Base-by-base conservation (phyloP, 2,888 invertebrate genomes). In the Hirtodrosophila duncani region DNA sequence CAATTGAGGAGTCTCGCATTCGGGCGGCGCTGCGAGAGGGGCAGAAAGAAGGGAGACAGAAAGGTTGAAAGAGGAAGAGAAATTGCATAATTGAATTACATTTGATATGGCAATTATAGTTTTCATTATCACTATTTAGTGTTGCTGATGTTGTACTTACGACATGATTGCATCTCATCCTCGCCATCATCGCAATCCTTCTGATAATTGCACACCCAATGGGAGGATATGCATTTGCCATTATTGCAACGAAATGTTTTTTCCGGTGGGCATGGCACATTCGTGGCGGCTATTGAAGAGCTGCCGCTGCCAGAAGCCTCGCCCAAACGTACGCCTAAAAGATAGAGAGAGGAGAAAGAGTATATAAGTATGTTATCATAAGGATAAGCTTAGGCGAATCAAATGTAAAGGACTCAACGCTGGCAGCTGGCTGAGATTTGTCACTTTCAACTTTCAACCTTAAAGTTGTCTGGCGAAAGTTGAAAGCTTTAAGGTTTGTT, bases 131-230 rank as follows among this genome's bases (percentile, higher is more conserved):
- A 8, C 20, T 55, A 42, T 52, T 55, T 34, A 33, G 34, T 38
- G 37, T 29, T 29, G 20, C 41, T 23, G 24, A 27, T 36, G 33
- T 34, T 39, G n/a, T 56, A 94, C 95, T 94, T 90, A 96, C 96
- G 93, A 87, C 96, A 97, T 49, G 93, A 90, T 85, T 95, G 95
- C 86, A 93, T 92, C 87, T 97, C 96, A 85, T 97, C 95, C 88
- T 95, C 95, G 36, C 94, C 96, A 84, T 93, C 94, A 67, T 95
- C 95, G 88, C 97, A 97, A 89, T 97, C 97, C 85, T 92, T 92
- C 85, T 96, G 95, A 88, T 96, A 96, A 89, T 98, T 96, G 90
- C 97, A 98, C 71, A 96, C 94, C 92, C 92, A 92, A 67, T 92
- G 88, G 70, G 91, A 90, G 27, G 94, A 93, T 84, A 96, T 96